A percentile compares a stretch with the other conserved stretches of the same genome.
These are phyloP conservation scores for Selene dorsalis DNA, from an alignment of 2,797 vertebrate genomes.

Conservation along the genomic window DNA sequence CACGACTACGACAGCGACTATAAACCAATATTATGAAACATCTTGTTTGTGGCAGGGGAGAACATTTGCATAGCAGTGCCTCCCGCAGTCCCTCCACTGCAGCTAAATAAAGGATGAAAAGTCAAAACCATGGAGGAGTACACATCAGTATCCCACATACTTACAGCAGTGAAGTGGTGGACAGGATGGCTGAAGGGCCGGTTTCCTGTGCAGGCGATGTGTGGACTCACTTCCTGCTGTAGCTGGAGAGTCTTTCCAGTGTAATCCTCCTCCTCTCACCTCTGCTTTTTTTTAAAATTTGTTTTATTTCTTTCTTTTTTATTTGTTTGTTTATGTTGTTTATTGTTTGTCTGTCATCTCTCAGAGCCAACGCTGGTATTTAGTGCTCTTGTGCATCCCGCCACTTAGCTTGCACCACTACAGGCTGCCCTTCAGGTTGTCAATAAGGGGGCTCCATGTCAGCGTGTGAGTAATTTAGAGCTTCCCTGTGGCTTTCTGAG, in stretches of 20 bases:
- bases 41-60: conserved; percentile 26
- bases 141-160: conserved; percentile 59
- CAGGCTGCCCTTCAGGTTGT: conserved; percentile 38
- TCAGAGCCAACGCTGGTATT: conserved; percentile 23
- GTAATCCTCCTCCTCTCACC: conserved; percentile 21
- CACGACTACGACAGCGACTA: neutral
- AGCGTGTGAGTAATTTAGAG: conserved; percentile 58
- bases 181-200: conserved; percentile 39
- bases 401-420: conserved; percentile 50
- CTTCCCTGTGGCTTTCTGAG: conserved; percentile 56
- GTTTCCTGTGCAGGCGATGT: conserved; percentile 38
- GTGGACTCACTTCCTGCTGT: conserved; percentile 51
- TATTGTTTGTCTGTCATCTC: conserved; percentile 9
- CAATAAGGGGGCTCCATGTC: conserved; percentile 61
- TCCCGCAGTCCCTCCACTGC: conserved; percentile 36
- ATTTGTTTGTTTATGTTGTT: conserved; percentile 8
- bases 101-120: conserved; percentile 64
- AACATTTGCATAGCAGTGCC: conserved; percentile 42
- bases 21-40: conserved; percentile 35
- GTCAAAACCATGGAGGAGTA: conserved; percentile 51
- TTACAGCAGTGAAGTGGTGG: conserved; percentile 52
- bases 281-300: conserved; percentile 6
- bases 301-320: neutral
- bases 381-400: conserved; percentile 17
- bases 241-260: conserved; percentile 32